Conservation (phyloP, 2,113 vertebrate genomes). For the Sinocyclocheilus rhinocerous region DNA sequence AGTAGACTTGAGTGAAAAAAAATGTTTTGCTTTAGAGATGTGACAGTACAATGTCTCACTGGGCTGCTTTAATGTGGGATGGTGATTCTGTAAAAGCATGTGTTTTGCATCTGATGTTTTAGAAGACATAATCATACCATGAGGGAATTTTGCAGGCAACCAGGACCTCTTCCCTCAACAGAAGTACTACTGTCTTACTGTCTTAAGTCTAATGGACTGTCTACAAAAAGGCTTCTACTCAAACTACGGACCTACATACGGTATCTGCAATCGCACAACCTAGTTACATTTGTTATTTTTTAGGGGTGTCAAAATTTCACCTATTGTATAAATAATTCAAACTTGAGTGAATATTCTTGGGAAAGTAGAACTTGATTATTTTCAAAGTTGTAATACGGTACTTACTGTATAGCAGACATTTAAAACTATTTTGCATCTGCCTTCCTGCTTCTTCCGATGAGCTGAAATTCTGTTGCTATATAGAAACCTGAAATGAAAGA, state of each 20-base stretch:
- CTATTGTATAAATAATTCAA: not conserved
- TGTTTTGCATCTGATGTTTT: constrained; percentile 31
- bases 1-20: not conserved
- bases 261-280: not conserved
- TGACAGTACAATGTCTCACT: constrained; percentile 19
- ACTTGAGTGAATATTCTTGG: not conserved
- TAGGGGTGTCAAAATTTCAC: not conserved
- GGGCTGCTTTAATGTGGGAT: not conserved
- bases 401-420: not conserved
- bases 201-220: not conserved
- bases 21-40: constrained; percentile 7
- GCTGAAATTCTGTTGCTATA: not conserved
- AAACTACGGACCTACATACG: not conserved
- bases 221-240: not conserved
- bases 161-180: constrained; percentile 2
- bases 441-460: not conserved
- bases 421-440: not conserved
- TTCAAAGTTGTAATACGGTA: not conserved
- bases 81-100: constrained; percentile 20
- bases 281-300: constrained; percentile 7
- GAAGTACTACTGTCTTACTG: not conserved
- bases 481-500: not conserved
- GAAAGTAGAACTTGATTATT: not conserved
- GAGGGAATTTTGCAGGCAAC: constrained; percentile 14
- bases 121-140: constrained; percentile 37